Evolutionary conservation across 2,797 vertebrate genomes (phyloP).

Genomic region (Loris lydekkerianus): DNA sequence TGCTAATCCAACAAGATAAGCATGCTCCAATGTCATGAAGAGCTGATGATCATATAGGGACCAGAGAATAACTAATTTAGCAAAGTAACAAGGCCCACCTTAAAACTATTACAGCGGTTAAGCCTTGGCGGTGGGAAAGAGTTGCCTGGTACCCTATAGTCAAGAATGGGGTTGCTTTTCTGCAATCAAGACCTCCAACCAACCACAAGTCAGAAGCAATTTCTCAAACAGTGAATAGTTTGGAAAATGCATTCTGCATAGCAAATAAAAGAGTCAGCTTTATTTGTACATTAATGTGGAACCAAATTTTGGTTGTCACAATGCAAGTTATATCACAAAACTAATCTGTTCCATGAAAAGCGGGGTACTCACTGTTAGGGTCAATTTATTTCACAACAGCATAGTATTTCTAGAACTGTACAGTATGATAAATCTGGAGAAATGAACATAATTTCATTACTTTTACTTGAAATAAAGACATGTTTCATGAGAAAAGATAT

Average conservation of each 20-base stretch:
- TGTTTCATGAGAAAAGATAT: background rate
- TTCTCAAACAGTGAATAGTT: conserved; percentile 53
- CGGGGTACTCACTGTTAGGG: background rate
- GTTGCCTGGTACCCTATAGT: background rate
- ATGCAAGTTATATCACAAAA: conserved; percentile 43
- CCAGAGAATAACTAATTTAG: conserved; percentile 14
- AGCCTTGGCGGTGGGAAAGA: background rate
- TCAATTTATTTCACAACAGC: conserved; percentile 21
- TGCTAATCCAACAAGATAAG: background rate
- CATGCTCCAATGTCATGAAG: background rate
- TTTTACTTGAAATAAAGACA: conserved; percentile 9
- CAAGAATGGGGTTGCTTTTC: background rate
- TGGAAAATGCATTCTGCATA: conserved; percentile 51
- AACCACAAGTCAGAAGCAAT: conserved; percentile 68
- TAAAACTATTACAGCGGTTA: background rate
- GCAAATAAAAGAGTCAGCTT: conserved; percentile 37
- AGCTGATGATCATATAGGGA: background rate
- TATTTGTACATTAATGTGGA: conserved; percentile 56
- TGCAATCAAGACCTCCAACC: conserved; percentile 7
- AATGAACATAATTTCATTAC: background rate
- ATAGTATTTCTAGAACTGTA: conserved; percentile 40
- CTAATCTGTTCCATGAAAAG: conserved; percentile 15
- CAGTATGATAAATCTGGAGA: background rate
- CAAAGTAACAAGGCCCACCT: background rate
- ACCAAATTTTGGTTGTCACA: conserved; percentile 50